Percentiles rank a stretch among this genome's conserved stretches.
phyloP scores from a whole-genome alignment of 2,113 vertebrate species.

The Tyrannus savana region DNA sequence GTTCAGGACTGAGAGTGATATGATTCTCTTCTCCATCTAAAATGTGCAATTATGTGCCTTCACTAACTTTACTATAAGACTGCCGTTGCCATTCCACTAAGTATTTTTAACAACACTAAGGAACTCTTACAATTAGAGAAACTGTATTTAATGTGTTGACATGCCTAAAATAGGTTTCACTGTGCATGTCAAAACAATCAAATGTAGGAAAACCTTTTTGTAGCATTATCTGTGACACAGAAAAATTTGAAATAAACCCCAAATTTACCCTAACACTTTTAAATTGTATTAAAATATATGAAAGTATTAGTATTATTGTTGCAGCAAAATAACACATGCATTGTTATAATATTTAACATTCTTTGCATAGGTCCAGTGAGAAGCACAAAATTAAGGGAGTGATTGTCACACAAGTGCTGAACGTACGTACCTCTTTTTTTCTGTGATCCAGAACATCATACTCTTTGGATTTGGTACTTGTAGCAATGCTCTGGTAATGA shows the following conservation, averaged over 20 bases:
- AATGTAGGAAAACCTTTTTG: neutral
- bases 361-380: neutral
- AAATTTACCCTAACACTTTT: neutral
- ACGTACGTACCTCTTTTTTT: slow-evolving; percentile 74
- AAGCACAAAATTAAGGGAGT: neutral
- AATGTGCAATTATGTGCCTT: neutral
- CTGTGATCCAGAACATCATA: slow-evolving; percentile 84
- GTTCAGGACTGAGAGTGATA: neutral
- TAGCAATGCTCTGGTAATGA: slow-evolving; percentile 75
- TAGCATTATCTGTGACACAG: neutral
- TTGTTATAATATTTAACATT: neutral
- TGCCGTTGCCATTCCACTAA: neutral
- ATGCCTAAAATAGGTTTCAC: neutral
- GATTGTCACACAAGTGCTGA: neutral
- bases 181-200: neutral
- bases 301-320: neutral
- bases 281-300: neutral
- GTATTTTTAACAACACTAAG: neutral
- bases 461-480: slow-evolving; percentile 74
- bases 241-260: neutral
- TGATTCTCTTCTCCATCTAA: neutral
- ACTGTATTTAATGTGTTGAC: neutral
- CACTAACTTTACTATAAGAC: neutral
- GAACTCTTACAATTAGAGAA: neutral
- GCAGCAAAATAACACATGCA: neutral